Percentiles rank a stretch among this genome's conserved stretches.
Conservation (phyloP, 2,888 invertebrate genomes). For the Lysandra bellargus region DNA sequence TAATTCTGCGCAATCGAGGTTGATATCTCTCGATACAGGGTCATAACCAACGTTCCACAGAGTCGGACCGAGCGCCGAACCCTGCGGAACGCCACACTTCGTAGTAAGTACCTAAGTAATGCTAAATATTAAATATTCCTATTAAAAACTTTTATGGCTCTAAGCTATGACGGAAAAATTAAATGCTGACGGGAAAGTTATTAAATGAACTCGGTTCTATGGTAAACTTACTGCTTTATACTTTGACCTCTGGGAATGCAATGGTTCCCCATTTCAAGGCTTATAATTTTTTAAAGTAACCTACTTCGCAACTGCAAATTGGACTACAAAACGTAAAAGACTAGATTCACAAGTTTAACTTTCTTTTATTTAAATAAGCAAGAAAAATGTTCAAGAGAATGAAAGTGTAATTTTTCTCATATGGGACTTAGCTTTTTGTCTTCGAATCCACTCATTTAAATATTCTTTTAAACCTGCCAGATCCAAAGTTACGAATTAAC, state of each 20-base stretch:
- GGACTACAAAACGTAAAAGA: slow-evolving; percentile 19
- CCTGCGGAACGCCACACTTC: no score
- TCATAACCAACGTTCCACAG: no score
- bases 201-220: slow-evolving; percentile 34
- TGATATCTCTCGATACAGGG: no score
- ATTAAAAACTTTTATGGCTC: slow-evolving; percentile 28
- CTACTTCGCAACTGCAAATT: slow-evolving; percentile 25
- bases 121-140: slow-evolving; percentile 11
- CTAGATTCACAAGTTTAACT: slow-evolving; percentile 5
- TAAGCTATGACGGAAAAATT: slow-evolving; percentile 34
- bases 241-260: slow-evolving; percentile 36
- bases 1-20: no score
- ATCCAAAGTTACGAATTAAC: not conserved
- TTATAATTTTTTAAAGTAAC: slow-evolving; percentile 30
- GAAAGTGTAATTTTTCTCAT: slow-evolving; percentile 9
- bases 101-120: not conserved
- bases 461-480: not conserved
- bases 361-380: slow-evolving; percentile 18
- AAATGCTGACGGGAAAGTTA: slow-evolving; percentile 35
- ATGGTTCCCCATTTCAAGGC: slow-evolving; percentile 36
- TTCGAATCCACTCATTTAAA: not conserved
- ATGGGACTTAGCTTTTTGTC: not conserved
- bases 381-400: not conserved
- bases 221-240: slow-evolving; percentile 34
- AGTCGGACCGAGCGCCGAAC: no score